phyloP scores from a whole-genome alignment of 2,113 vertebrate species.

The Bagarius yarrelli region DNA sequence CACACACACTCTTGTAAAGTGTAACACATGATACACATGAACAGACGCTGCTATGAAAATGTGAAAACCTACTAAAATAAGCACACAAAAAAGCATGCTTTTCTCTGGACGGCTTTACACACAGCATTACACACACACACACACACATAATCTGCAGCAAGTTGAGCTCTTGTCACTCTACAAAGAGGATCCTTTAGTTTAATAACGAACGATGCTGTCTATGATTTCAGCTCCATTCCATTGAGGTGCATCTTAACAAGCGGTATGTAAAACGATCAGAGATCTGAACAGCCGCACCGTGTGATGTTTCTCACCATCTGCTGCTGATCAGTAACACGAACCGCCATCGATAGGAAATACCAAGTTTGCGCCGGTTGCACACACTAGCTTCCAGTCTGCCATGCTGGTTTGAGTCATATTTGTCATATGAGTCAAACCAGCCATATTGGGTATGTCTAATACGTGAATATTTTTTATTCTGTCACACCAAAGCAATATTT shows the following conservation, averaged over 20 bases:
- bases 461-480: background rate
- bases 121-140: background rate
- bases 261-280: conserved; percentile 19
- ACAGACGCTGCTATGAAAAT: background rate
- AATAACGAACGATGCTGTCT: background rate
- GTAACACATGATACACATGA: background rate
- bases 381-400: background rate
- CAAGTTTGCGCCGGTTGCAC: background rate
- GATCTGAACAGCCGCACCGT: conserved; percentile 16
- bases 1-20: background rate
- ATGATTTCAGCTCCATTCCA: conserved; percentile 13
- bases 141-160: background rate
- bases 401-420: background rate
- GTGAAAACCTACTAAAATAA: background rate
- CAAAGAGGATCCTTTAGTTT: conserved; percentile 2
- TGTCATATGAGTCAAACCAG: background rate
- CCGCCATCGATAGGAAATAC: background rate
- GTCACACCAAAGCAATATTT: background rate
- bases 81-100: background rate
- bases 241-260: conserved; percentile 24
- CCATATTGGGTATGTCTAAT: background rate
- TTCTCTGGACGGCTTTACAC: background rate
- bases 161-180: background rate
- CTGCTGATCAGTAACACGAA: conserved; percentile 16
- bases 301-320: conserved; percentile 24